Base-by-base conservation (phyloP, 2,888 invertebrate genomes). In the Trilocha varians region DNA sequence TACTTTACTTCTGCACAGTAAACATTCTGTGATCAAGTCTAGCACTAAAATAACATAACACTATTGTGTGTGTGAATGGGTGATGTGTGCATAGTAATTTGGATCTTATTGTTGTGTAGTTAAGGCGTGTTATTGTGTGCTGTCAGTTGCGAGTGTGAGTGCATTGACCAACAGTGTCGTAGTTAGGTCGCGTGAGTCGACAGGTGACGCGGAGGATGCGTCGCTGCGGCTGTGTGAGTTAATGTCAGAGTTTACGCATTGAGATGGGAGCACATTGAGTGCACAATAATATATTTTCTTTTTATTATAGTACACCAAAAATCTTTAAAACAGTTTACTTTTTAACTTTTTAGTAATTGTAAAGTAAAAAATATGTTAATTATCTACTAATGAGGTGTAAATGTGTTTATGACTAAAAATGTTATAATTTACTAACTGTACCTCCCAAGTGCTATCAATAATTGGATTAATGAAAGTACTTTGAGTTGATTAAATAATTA, bases 121-220 rank as follows among this genome's bases (percentile, higher is more conserved):
- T 65, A 69, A 49, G 57, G 71, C 55, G 46, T 49, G 50, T 53
- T 55, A 67, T 67, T 40, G 53, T 39, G 47, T 47, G 45, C 11
- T 32, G 14, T 17, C 37, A 13, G 35, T 5, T 47, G 39, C 39
- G 39, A 43, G 70, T 71, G 72, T 75, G 74, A 52, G 72, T 70
- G 63, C 67, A 65, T 78, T 82, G 83, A 82, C 82, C 82, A 80
- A 80, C 75, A 70, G 74, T 77, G n/a, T n/a, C 74, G 78, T 78
- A 75, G 74, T 65, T 74, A 78, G 79, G 78, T 80, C 78, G 78
- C 69, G 70, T 64, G 64, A 70, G 70, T 63, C 73, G 75, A 75
- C 82, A 83, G 80, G 83, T 84, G 82, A 79, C 71, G 73, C 65
- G 59, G 57, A 56, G 62, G 66, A 70, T 72, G 69, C 55, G 65